phyloP scores from a whole-genome alignment of 2,113 vertebrate genomes.

The Candoia aspera region DNA sequence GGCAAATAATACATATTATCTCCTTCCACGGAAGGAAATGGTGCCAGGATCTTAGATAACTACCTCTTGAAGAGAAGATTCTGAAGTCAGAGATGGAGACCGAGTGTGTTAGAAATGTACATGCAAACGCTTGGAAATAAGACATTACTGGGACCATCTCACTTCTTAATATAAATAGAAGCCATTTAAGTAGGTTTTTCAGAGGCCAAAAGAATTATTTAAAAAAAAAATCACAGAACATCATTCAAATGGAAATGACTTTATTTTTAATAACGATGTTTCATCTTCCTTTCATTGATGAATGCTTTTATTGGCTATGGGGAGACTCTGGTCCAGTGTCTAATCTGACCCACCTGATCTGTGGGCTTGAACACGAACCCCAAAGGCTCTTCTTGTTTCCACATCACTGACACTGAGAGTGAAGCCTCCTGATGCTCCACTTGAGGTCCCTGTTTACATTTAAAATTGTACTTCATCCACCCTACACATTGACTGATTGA shows the following conservation, averaged over 20 bases:
- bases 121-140: neutral
- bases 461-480: neutral
- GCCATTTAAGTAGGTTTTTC: neutral
- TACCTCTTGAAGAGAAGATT: fast-evolving
- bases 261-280: neutral
- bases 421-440: neutral
- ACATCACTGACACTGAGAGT: neutral
- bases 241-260: neutral
- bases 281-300: neutral
- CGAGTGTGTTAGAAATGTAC: neutral
- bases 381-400: neutral
- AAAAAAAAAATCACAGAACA: neutral
- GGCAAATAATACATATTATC: constrained; percentile 65
- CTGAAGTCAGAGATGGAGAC: neutral
- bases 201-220: neutral
- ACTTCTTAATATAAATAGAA: neutral
- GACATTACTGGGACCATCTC: neutral
- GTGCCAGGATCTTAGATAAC: constrained; percentile 5
- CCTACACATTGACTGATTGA: neutral
- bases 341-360: neutral
- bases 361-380: neutral
- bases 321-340: neutral
- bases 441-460: neutral
- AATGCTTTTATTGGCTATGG: neutral
- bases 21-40: constrained; percentile 45